phyloP scores from a whole-genome alignment of 1,140 invertebrate species.

The Delia radicum region DNA sequence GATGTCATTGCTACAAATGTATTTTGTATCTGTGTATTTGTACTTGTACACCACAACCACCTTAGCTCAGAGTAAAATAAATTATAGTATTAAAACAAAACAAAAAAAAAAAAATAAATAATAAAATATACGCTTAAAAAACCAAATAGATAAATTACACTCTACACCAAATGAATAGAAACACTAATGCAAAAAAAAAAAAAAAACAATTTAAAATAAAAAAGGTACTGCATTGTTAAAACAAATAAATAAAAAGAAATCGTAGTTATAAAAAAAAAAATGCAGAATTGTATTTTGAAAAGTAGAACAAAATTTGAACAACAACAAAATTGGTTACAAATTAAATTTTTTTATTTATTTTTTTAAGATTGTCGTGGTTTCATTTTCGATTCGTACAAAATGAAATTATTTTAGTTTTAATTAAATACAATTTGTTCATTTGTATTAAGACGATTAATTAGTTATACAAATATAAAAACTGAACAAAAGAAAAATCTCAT shows the following conservation, averaged over 20 bases:
- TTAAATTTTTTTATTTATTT: background rate
- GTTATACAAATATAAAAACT: background rate
- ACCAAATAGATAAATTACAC: background rate
- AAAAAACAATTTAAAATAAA: background rate
- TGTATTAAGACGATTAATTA: background rate
- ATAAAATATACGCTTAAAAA: constrained; percentile 8
- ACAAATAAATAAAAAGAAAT: background rate
- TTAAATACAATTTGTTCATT: background rate
- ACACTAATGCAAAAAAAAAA: constrained; percentile 1
- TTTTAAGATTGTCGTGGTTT: constrained; percentile 10
- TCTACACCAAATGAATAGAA: background rate
- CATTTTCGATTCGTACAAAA: constrained; percentile 14
- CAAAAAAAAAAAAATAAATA: background rate
- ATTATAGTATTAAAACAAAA: background rate
- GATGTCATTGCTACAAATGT: constrained; percentile 15
- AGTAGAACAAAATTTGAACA: background rate
- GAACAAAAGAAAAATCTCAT: constrained; percentile 4
- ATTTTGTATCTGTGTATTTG: background rate
- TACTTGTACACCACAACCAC: constrained; percentile 8
- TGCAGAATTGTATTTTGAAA: background rate
- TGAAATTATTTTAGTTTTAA: background rate
- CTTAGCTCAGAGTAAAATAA: constrained; percentile 8
- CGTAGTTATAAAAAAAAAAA: background rate
- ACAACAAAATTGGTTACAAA: no score
- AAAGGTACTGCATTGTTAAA: no score